Evolutionary conservation across 37 sponge, comb jelly and placozoan species (phyloP).

Genomic region (Cliona cf. orientalis): DNA sequence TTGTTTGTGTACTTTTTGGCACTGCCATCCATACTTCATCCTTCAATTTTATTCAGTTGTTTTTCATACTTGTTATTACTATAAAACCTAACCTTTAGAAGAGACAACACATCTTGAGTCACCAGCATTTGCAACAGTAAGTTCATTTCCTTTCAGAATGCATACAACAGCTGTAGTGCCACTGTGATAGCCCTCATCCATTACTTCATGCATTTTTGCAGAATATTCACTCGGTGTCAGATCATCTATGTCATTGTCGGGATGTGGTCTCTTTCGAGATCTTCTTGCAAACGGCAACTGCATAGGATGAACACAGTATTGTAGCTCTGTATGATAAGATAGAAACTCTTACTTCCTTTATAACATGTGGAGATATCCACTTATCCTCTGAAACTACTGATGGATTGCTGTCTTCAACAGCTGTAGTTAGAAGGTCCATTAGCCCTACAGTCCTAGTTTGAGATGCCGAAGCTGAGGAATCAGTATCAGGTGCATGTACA

Average conservation of each 20-base stretch:
- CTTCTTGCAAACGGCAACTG: too few species aligned
- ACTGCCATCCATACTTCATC: too few species aligned
- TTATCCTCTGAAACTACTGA: not conserved
- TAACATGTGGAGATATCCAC: too few species aligned
- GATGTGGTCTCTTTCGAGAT: conserved; percentile 14
- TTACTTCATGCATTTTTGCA: not conserved
- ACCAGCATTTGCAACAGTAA: conserved; percentile 91
- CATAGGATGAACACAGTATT: too few species aligned
- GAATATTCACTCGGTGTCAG: not conserved
- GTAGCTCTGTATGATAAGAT: not conserved
- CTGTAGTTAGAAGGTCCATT: not conserved
- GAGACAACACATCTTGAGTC: conserved; percentile 89
- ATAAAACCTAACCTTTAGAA: conserved; percentile 43
- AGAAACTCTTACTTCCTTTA: too few species aligned
- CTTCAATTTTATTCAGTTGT: too few species aligned
- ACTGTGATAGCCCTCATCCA: conserved; percentile 64
- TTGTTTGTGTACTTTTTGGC: too few species aligned
- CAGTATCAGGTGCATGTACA: too few species aligned
- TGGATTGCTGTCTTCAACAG: not conserved
- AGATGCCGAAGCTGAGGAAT: too few species aligned
- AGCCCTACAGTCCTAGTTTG: not conserved
- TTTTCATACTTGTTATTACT: too few species aligned
- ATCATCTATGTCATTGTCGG: not conserved
- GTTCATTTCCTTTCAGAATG: conserved; percentile 51
- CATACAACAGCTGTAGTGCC: conserved; percentile 91